Percentiles rank a stretch among this genome's conserved stretches.
Evolutionary conservation across 2,888 invertebrate genomes (phyloP).

Genomic region (Synanthedon tipuliformis): DNA sequence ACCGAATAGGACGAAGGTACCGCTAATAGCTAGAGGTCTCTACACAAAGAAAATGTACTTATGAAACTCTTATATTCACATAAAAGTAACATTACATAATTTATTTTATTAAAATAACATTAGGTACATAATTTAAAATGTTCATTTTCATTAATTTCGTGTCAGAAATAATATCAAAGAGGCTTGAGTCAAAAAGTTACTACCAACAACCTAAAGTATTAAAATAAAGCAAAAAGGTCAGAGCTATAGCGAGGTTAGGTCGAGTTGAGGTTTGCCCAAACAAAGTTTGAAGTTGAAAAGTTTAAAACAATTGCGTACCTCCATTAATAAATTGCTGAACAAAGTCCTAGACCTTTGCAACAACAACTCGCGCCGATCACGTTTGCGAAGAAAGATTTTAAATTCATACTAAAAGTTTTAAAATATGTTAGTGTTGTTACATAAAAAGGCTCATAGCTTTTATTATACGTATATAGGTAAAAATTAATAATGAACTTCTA

Average conservation of each 20-base stretch:
- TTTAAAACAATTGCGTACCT: conserved; percentile 23
- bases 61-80: not conserved
- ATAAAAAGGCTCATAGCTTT: not conserved
- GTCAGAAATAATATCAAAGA: too few species aligned
- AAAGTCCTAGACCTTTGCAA: conserved; percentile 54
- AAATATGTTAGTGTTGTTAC: not conserved
- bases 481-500: too few species aligned
- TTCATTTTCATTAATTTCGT: too few species aligned
- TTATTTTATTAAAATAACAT: too few species aligned
- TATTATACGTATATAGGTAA: too few species aligned
- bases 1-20: conserved; percentile 41
- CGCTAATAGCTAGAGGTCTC: conserved; percentile 47
- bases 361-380: conserved; percentile 49
- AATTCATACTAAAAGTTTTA: conserved; percentile 42
- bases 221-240: too few species aligned
- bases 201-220: too few species aligned
- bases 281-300: not conserved
- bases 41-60: conserved; percentile 14
- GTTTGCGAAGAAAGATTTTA: conserved; percentile 52
- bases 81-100: too few species aligned
- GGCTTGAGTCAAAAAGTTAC: too few species aligned
- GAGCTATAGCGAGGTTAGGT: too few species aligned
- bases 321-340: conserved; percentile 56
- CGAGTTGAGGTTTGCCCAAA: too few species aligned
- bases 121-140: too few species aligned